Conservation (phyloP, 2,888 invertebrate genomes). For the Caenorhabditis panamensis region DNA sequence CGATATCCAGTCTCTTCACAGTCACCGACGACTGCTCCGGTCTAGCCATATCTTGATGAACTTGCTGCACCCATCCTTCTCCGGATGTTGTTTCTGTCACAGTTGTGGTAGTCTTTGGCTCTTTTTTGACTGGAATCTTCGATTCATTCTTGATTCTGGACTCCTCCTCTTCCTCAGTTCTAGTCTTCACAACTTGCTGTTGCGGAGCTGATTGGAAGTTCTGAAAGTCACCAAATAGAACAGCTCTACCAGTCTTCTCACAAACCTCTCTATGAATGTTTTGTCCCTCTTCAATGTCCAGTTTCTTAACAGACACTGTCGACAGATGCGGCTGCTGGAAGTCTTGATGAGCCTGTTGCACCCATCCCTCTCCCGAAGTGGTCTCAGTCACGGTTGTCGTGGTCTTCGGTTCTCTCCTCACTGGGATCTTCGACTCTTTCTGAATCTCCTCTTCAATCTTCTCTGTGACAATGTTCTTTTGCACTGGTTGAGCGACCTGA, state of each 20-base stretch:
- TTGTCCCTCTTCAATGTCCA: conserved; percentile 30
- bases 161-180: conserved; percentile 43
- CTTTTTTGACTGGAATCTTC: conserved; percentile 53
- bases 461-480: conserved; percentile 39
- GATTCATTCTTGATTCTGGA: conserved; percentile 46
- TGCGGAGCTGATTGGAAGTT: conserved; percentile 23
- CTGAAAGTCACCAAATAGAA: not conserved
- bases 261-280: not conserved
- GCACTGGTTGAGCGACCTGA: conserved; percentile 35
- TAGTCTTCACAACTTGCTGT: conserved; percentile 15
- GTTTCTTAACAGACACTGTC: conserved; percentile 22
- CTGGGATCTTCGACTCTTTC: conserved; percentile 50
- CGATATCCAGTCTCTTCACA: conserved; percentile 50
- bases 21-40: conserved; percentile 51
- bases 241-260: not conserved
- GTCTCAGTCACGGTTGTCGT: conserved; percentile 56
- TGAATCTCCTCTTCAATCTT: conserved; percentile 41
- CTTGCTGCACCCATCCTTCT: conserved; percentile 62
- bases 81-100: conserved; percentile 59
- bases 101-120: conserved; percentile 51
- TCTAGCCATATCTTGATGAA: conserved; percentile 43
- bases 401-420: conserved; percentile 49
- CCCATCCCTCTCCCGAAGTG: conserved; percentile 60
- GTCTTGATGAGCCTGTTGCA: conserved; percentile 61
- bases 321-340: conserved; percentile 54